Base-by-base conservation (phyloP, 2,797 vertebrate species). In the Pangasius larnaudii region DNA sequence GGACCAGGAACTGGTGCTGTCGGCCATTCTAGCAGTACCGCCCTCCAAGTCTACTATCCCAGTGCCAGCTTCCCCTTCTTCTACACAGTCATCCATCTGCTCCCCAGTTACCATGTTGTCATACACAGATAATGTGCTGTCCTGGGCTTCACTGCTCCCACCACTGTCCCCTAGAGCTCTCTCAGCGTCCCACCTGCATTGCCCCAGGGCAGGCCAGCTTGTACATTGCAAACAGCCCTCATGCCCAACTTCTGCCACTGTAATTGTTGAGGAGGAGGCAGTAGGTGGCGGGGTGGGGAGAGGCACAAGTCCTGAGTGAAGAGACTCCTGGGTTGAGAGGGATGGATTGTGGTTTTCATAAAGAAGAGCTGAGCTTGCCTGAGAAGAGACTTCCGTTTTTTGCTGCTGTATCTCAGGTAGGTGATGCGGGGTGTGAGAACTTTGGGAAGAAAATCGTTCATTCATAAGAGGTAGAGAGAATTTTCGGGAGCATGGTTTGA, bases 1-100 rank as follows among this genome's bases (percentile, higher is more conserved):
- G 10, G 95, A 96, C 95, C 95, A 96, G 18, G 95, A 94, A 56
- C 94, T 93, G n/a, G 88, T 94, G 61, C 93, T 95, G 33, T 92
- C 91, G 1, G 79, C 91, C 51, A 75, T 19, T 61, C 90, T 92
- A 1, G 79, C 92, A 30, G 75, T 89, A 19, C 87, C 85, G 5
- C 2, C 91, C 75, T 93, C 91, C 36, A 42, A 36, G 49, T 92
- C 91, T 16, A 27, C 39, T 30, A 85, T 84, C 0, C 0, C 84
- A 51, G 74, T 91, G 36, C 91, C 85, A 36, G 39, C 24, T 30
- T 87, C 85, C 10, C 33, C 53, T 16, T 85, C 61, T 39, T 80
- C 87, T 53, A n/a, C 14, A 79, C 80, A 0, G 90, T 33, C 61
- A 0, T 91, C 30, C 67, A 27, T 13, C 10, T 58, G 36, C 78